Percentiles rank a stretch among this genome's conserved stretches.
Conservation (phyloP, 2,888 invertebrate species). For the Tenthredo amoena region DNA sequence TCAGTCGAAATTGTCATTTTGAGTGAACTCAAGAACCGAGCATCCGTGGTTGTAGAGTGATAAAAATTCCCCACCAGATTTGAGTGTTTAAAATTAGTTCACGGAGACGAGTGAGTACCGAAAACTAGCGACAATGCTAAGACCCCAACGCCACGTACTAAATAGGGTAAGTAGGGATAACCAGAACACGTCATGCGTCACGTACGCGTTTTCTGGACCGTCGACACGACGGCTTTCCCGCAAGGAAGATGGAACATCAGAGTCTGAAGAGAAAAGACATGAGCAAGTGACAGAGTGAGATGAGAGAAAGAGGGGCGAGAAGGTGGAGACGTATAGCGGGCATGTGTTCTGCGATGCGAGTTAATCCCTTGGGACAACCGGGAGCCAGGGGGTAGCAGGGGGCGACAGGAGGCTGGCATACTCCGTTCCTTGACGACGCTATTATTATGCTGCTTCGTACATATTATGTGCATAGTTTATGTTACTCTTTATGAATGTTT, state of each 20-base stretch:
- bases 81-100: constrained; percentile 38
- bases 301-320: constrained; percentile 58
- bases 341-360: constrained; percentile 68
- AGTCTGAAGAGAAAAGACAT: constrained; percentile 12
- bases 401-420: constrained; percentile 62
- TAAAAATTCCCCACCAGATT: constrained; percentile 34
- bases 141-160: neutral
- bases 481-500: constrained; percentile 64
- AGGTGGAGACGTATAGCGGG: constrained; percentile 67
- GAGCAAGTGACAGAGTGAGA: constrained; percentile 16
- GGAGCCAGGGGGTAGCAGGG: constrained; percentile 60
- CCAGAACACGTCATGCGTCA: constrained; percentile 36
- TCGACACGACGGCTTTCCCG: neutral
- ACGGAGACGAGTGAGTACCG: neutral
- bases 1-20: neutral
- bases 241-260: constrained; percentile 37
- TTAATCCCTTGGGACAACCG: constrained; percentile 70
- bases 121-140: constrained; percentile 1
- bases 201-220: constrained; percentile 37
- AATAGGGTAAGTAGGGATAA: constrained; percentile 32
- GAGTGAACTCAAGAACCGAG: neutral
- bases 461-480: constrained; percentile 69
- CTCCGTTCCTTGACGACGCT: constrained; percentile 68
- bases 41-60: neutral
- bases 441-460: constrained; percentile 66